These are phyloP conservation scores for Lanistes nyassanus DNA, from an alignment of 1,140 invertebrate species.

Conservation along the genomic window DNA sequence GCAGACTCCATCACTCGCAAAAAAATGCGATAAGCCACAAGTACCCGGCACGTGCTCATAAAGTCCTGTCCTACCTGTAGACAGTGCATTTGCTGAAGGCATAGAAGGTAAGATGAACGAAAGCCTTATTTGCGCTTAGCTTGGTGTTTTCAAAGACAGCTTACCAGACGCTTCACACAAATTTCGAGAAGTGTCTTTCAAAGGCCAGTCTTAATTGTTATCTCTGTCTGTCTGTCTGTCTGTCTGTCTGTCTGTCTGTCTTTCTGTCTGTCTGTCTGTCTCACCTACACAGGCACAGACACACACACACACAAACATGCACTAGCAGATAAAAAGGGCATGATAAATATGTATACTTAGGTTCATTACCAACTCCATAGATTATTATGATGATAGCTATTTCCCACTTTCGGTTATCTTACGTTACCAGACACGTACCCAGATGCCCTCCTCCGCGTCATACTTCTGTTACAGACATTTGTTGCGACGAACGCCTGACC, in stretches of 20 bases:
- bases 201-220: not conserved
- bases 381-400: too few relatives aligned
- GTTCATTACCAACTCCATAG: too few relatives aligned
- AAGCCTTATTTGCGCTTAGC: not conserved
- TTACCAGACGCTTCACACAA: not conserved
- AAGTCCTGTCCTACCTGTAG: too few relatives aligned
- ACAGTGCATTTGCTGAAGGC: too few relatives aligned
- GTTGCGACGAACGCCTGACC: too few relatives aligned
- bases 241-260: conserved; percentile 6
- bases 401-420: too few relatives aligned
- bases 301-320: not conserved
- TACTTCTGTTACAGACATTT: not conserved
- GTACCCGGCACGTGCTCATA: too few relatives aligned
- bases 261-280: not conserved
- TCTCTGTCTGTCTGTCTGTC: not conserved
- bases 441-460: not conserved
- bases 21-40: too few relatives aligned
- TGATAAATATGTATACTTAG: not conserved
- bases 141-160: not conserved
- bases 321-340: not conserved
- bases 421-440: not conserved
- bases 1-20: too few relatives aligned
- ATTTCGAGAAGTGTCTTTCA: not conserved
- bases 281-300: not conserved
- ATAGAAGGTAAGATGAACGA: too few relatives aligned